Base-by-base conservation (phyloP, 2,113 vertebrate genomes). In the Scatophagus argus region DNA sequence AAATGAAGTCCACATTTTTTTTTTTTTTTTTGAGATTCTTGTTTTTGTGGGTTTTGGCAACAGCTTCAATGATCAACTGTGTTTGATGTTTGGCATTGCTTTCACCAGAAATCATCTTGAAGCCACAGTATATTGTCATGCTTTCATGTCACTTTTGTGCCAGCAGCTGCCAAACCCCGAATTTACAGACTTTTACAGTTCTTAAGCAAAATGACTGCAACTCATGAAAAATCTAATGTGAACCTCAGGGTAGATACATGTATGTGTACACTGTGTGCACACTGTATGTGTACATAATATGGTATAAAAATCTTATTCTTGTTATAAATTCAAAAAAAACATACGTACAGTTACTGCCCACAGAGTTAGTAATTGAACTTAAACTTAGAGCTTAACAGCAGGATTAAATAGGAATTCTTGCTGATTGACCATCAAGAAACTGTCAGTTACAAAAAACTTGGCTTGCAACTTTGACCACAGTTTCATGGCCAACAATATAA, bases 1-100 rank as follows among this genome's bases (percentile, higher is more conserved):
- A 77, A 86, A 90, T 85, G 49, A 69, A 83, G 62, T 79, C 80
- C 76, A 83, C 72, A 64, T 88, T 84, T 85, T 81, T 73, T 56
- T 44, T 39, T 88, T 84, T 85, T 81, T 73, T 56, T 44, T 39
- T 44, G 73, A 23, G 32, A 73, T 83, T 77, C 25, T 61, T 81
- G 62, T 79, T 89, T 81, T 83, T 73, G 70, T 86, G 66, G 69
- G 13, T 80, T 84, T 86, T 85, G 77, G 84, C 77, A 84, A 55
- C 49, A 27, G 69, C 58, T 44, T 73, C 29, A 76, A 61, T 82
- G 78, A 78, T 36, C 84, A 87, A 77, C 67, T 69, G 34, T 70
- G 75, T 84, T 71, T 87, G 80, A 80, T 85, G 68, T 87, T 86
- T 88, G 71, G 80, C 78, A 51, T 44, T 60, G 65, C 32, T 29